Conservation (phyloP, 2,797 vertebrate species). For the Ataeniobius toweri region DNA sequence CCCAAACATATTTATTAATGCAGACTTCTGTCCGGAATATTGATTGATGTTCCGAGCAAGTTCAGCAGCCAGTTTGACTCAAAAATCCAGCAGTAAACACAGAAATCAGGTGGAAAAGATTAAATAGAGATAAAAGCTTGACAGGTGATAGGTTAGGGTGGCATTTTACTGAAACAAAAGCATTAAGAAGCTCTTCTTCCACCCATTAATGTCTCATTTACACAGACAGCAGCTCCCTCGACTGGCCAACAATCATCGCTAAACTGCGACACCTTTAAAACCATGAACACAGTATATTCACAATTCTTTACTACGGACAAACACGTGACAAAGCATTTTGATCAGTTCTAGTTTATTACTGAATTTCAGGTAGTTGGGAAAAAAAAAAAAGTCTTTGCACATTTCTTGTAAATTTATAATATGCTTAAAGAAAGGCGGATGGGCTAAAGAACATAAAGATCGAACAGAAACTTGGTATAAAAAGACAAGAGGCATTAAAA, state of each 20-base stretch:
- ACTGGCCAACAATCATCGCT: neutral
- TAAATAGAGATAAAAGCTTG: neutral
- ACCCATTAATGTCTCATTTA: neutral
- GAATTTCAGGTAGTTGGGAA: conserved; percentile 93
- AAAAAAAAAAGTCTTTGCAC: conserved; percentile 89
- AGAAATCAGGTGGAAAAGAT: neutral
- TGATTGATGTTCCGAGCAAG: neutral
- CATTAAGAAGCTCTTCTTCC: neutral
- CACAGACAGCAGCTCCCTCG: neutral
- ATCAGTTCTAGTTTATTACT: conserved; percentile 95
- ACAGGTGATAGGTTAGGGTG: neutral
- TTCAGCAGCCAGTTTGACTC: neutral
- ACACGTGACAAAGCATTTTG: conserved; percentile 57
- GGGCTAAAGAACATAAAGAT: conserved; percentile 67
- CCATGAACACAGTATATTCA: neutral
- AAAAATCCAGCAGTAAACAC: conserved; percentile 9
- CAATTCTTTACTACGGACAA: neutral
- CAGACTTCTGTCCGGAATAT: neutral
- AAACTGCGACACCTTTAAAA: neutral
- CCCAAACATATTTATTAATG: neutral
- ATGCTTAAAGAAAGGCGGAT: conserved; percentile 87
- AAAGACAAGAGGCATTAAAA: conserved; percentile 91
- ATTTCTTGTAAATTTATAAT: conserved; percentile 79
- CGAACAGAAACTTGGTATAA: conserved; percentile 85
- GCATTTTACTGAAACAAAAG: neutral